Base-by-base conservation (phyloP, 2,113 vertebrate species). In the Lates calcarifer region DNA sequence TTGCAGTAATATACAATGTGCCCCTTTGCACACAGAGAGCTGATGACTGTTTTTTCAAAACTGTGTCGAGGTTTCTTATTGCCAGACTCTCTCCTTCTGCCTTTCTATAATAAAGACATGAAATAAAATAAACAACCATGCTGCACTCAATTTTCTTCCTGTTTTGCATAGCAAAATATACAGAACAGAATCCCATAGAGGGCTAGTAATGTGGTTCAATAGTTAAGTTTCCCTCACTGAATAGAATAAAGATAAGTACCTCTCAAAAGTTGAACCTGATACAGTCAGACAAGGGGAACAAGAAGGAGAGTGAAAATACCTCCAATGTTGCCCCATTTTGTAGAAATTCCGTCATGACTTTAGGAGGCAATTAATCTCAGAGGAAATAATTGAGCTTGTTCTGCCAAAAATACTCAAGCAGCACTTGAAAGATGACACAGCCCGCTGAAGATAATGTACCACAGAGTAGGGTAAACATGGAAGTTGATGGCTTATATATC, bases 351-450 rank as follows among this genome's bases (percentile, higher is more conserved):
- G 45, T 86, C 80, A 76, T 76, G 73, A 79, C 67, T 84, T 84
- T 84, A 81, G 64, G 67, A 82, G 73, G 74, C 81, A 85, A 90
- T 94, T 92, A 75, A 89, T 93, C 90, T 79, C 84, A 24, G 51
- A 87, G 51, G 82, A 91, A 89, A 85, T 88, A 91, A 90, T 76
- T 92, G 71, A 89, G 77, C 82, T 65, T 80, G 69, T 84, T 84
- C 72, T 82, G 74, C 74, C 88, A 91, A 85, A 89, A 86, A 76
- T 81, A 86, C 86, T 84, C 57, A 69, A 80, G 76, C 70, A 79
- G 79, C 81, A 81, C 75, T 86, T 83, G 63, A 77, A 82, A 70
- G 84, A 85, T 78, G 86, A 93, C 88, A 87, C 84, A 67, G 51
- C 49, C 49, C 84, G 83, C 82, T 84, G 65, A 74, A 83, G 74